Conservation (phyloP, 2,797 vertebrate genomes). For the Simalia tracyae region DNA sequence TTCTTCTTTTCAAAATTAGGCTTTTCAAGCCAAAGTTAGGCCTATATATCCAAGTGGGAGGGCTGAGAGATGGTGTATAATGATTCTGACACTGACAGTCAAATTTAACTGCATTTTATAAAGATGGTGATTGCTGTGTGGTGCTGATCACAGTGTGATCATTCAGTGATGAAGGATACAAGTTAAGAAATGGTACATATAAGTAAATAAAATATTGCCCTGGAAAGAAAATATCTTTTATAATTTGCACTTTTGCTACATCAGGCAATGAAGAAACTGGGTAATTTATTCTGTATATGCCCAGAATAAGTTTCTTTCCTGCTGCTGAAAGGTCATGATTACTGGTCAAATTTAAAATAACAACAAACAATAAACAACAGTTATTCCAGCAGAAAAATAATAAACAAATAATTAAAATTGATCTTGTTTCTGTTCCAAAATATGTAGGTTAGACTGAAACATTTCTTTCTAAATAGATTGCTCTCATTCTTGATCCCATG, state of each 20-base stretch:
- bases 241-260: not conserved
- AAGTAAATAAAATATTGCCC: not conserved
- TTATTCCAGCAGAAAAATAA: not conserved
- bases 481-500: not conserved
- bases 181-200: not conserved
- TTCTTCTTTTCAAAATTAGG: not conserved
- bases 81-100: not conserved
- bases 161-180: not conserved
- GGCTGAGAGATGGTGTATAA: not conserved
- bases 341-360: not conserved
- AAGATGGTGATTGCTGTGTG: not conserved
- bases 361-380: not conserved
- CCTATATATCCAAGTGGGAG: not conserved
- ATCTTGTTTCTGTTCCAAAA: not conserved
- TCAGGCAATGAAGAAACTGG: not conserved
- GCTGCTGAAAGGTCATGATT: not conserved
- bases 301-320: not conserved
- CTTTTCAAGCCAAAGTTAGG: not conserved
- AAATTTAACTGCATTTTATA: not conserved
- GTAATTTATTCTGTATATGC: not conserved
- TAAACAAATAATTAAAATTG: not conserved
- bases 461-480: not conserved
- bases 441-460: no score
- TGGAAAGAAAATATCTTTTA: not conserved
- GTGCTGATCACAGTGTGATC: not conserved